phyloP scores from a whole-genome alignment of 2,113 vertebrate genomes.

The Calidris pugnax region DNA sequence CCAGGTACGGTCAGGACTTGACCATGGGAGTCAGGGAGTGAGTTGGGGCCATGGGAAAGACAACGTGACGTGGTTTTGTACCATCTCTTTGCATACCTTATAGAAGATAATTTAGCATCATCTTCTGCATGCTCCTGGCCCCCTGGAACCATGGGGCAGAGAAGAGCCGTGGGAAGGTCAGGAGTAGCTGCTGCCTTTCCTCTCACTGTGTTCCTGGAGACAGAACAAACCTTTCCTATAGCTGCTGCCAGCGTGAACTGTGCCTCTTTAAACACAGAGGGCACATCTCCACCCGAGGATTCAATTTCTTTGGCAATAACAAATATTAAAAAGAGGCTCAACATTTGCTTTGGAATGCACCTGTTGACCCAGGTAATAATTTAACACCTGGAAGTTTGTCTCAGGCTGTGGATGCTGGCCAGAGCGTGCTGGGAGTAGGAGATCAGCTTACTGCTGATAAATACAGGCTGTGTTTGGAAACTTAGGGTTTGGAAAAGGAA shows the following conservation, averaged over 20 bases:
- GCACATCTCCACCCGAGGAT: background rate
- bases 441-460: background rate
- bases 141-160: background rate
- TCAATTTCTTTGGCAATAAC: background rate
- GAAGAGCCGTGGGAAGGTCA: background rate
- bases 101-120: background rate
- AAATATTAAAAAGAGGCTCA: background rate
- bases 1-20: background rate
- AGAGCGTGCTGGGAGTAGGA: background rate
- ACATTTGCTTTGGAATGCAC: background rate
- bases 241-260: background rate
- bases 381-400: background rate
- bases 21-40: too few relatives aligned
- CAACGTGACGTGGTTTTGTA: background rate
- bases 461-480: background rate
- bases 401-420: background rate
- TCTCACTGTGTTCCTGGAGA: background rate
- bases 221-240: background rate
- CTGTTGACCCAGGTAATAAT: background rate
- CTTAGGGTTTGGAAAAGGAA: background rate
- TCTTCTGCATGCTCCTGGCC: background rate
- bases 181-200: background rate
- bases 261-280: background rate
- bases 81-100: background rate
- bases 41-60: background rate